phyloP scores from a whole-genome alignment of 2,113 vertebrate genomes.

The Tragelaphus strepsiceros region DNA sequence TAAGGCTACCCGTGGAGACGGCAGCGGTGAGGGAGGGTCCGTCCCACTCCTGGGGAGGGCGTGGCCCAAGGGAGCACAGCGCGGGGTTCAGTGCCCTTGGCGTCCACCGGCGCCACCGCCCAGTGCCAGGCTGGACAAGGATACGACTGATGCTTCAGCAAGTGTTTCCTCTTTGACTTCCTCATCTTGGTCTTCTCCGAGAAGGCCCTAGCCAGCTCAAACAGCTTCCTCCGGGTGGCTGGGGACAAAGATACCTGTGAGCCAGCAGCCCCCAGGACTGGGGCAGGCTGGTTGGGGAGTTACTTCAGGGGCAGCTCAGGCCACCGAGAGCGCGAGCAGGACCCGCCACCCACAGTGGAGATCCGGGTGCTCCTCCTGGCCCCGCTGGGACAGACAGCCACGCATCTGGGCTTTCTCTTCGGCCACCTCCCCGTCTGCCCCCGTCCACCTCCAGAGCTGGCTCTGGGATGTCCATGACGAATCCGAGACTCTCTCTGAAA shows the following conservation, averaged over 20 bases:
- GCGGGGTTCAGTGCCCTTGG: neutral
- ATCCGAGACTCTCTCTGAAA: slow-evolving; percentile 53
- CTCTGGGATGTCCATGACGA: slow-evolving; percentile 59
- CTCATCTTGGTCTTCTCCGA: slow-evolving; percentile 97
- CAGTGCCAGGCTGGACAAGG: slow-evolving; percentile 76
- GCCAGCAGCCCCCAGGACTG: neutral
- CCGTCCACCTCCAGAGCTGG: slow-evolving; percentile 5
- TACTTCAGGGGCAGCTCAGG: slow-evolving; percentile 51
- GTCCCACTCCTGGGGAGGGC: no score
- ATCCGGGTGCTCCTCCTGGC: neutral
- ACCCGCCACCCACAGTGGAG: neutral
- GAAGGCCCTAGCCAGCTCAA: slow-evolving; percentile 95
- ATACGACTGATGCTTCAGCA: slow-evolving; percentile 95
- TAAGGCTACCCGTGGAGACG: fast-evolving
- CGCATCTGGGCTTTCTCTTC: neutral
- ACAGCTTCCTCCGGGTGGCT: slow-evolving; percentile 97
- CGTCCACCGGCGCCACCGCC: fast-evolving
- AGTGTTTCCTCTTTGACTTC: slow-evolving; percentile 91
- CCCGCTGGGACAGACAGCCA: neutral
- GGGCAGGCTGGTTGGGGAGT: neutral
- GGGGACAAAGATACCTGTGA: slow-evolving; percentile 56
- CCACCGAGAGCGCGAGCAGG: neutral
- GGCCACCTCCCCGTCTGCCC: neutral
- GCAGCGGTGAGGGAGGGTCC: neutral
- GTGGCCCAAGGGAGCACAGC: neutral